These are phyloP conservation scores for Rhyzopertha dominica DNA, from an alignment of 1,140 invertebrate genomes.

Conservation along the genomic window DNA sequence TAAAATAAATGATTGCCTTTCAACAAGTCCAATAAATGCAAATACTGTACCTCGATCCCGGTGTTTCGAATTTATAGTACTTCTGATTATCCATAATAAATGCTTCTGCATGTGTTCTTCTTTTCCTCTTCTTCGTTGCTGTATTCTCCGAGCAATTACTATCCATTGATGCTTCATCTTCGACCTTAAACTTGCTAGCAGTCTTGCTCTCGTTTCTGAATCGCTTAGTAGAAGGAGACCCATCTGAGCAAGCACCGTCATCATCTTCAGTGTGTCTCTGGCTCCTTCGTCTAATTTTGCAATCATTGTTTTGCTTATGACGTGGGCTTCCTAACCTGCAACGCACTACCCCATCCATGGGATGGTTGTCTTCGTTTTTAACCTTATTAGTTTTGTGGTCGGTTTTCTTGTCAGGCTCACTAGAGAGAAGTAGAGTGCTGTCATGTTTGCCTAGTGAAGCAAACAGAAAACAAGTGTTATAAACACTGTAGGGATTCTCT, in stretches of 20 bases:
- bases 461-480: too few species aligned
- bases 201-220: slow-evolving; percentile 13
- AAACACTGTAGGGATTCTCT: too few species aligned
- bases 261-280: slow-evolving; percentile 1
- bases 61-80: slow-evolving; percentile 60
- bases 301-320: too few species aligned
- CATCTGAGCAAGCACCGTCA: not conserved
- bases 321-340: too few species aligned
- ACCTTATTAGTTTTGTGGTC: slow-evolving; percentile 12
- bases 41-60: slow-evolving; percentile 51
- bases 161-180: slow-evolving; percentile 38
- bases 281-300: too few species aligned
- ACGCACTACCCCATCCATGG: too few species aligned
- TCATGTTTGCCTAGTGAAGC: slow-evolving; percentile 13
- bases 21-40: too few species aligned
- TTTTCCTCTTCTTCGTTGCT: slow-evolving; percentile 42
- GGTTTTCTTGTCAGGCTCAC: slow-evolving; percentile 15
- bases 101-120: slow-evolving; percentile 54
- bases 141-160: slow-evolving; percentile 29
- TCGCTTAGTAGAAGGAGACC: slow-evolving; percentile 14
- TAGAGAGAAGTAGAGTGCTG: slow-evolving; percentile 19
- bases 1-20: too few species aligned
- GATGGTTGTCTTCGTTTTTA: too few species aligned
- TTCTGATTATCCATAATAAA: slow-evolving; percentile 57
- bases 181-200: slow-evolving; percentile 22